Evolutionary conservation across 2,113 vertebrate species (phyloP).

Genomic region (Paracyprichromis sp.): DNA sequence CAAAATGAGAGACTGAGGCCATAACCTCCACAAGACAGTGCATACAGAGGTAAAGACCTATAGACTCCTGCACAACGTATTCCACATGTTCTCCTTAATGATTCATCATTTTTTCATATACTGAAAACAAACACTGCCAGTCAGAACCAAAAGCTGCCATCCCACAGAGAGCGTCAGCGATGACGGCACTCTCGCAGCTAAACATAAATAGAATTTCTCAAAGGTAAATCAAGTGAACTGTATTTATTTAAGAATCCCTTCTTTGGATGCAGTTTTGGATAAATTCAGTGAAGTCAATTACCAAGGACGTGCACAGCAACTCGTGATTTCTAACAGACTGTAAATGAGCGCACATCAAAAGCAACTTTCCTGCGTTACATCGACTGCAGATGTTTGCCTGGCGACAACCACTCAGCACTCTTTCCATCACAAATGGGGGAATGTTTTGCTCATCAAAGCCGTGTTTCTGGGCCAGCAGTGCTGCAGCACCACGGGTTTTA

Average conservation of each 20-base stretch:
- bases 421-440: conserved; percentile 11
- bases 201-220: background rate
- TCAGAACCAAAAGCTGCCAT: background rate
- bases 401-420: background rate
- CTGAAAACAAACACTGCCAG: background rate
- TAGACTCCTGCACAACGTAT: rapidly evolving
- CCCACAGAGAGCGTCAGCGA: background rate
- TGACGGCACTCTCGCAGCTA: background rate
- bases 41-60: background rate
- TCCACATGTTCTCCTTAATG: background rate
- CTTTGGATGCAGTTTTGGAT: background rate
- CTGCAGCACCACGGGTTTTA: background rate
- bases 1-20: background rate
- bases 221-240: background rate
- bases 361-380: background rate
- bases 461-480: background rate
- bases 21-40: background rate
- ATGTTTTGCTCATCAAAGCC: conserved; percentile 10
- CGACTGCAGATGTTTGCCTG: conserved; percentile 12
- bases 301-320: background rate
- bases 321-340: background rate
- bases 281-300: background rate
- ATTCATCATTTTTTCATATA: background rate
- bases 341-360: background rate
- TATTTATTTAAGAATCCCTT: background rate